These are phyloP conservation scores for Romanogobio albipinnatus DNA, from an alignment of 2,113 vertebrate genomes.

Conservation along the genomic window DNA sequence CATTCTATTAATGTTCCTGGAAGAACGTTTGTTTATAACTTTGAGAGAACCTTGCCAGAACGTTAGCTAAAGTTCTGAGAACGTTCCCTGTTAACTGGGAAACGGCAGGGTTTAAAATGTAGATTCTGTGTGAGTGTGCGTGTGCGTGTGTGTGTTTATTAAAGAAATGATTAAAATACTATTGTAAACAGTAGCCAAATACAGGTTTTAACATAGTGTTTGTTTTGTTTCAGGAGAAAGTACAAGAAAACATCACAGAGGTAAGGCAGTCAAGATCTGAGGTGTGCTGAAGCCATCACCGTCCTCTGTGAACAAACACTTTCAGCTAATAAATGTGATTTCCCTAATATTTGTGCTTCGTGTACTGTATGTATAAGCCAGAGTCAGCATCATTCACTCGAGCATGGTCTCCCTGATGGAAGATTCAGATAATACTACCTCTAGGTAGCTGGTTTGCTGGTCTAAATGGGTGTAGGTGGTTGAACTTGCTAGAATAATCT, in stretches of 20 bases:
- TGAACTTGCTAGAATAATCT: background rate
- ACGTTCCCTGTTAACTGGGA: background rate
- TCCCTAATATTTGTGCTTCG: background rate
- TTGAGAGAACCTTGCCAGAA: no score
- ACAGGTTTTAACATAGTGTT: conserved; percentile 41
- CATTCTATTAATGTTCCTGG: no score
- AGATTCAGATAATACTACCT: background rate
- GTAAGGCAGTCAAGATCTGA: conserved; percentile 79
- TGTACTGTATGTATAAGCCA: background rate
- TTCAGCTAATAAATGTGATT: background rate
- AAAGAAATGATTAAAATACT: background rate
- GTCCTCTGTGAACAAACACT: background rate
- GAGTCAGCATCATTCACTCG: background rate
- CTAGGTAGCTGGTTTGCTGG: background rate
- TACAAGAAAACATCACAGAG: conserved; percentile 99
- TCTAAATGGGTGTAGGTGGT: background rate
- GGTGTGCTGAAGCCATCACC: background rate
- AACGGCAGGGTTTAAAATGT: background rate
- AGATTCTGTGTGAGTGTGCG: background rate
- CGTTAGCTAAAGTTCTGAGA: no score
- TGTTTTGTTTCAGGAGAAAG: conserved; percentile 88
- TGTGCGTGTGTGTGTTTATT: background rate
- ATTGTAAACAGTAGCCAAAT: background rate
- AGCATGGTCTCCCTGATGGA: background rate
- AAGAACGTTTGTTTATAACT: no score